Conservation (phyloP, 2,888 invertebrate genomes). For the Achlya flavicornis region DNA sequence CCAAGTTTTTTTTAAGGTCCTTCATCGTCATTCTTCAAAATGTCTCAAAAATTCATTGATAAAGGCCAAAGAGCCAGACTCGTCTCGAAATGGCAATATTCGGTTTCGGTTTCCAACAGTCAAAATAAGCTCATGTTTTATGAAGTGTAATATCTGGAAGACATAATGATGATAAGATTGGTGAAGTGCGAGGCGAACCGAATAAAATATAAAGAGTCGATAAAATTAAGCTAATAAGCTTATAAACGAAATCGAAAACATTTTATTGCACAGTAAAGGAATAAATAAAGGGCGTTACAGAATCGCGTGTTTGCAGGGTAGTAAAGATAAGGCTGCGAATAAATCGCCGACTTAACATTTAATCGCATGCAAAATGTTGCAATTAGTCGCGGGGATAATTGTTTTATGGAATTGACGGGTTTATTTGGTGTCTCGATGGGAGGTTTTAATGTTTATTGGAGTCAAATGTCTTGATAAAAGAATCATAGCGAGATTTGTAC, state of each 20-base stretch:
- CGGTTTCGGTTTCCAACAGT: too few species aligned
- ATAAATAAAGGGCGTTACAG: constrained; percentile 5
- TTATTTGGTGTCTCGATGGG: constrained; percentile 23
- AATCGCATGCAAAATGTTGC: constrained; percentile 28
- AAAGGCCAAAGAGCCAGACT: too few species aligned
- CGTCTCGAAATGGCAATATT: too few species aligned
- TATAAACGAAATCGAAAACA: constrained; percentile 5
- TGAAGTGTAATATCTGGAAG: not conserved
- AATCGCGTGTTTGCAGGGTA: constrained; percentile 13
- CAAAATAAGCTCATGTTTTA: not conserved
- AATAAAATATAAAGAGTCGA: not conserved
- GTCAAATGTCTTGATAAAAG: not conserved
- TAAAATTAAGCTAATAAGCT: constrained; percentile 8
- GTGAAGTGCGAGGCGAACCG: not conserved
- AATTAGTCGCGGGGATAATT: constrained; percentile 35
- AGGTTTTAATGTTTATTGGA: not conserved
- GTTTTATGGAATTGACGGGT: constrained; percentile 34
- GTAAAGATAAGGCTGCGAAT: constrained; percentile 20
- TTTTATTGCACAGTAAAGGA: constrained; percentile 5
- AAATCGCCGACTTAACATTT: constrained; percentile 22
- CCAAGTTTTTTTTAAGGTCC: too few species aligned
- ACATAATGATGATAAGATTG: not conserved
- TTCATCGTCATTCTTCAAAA: too few species aligned
- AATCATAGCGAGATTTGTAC: too few species aligned
- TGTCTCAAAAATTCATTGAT: too few species aligned